Percentiles rank a stretch among this genome's conserved stretches.
Evolutionary conservation across 1,140 invertebrate species (phyloP).

Genomic region (Camponotus vicinus): DNA sequence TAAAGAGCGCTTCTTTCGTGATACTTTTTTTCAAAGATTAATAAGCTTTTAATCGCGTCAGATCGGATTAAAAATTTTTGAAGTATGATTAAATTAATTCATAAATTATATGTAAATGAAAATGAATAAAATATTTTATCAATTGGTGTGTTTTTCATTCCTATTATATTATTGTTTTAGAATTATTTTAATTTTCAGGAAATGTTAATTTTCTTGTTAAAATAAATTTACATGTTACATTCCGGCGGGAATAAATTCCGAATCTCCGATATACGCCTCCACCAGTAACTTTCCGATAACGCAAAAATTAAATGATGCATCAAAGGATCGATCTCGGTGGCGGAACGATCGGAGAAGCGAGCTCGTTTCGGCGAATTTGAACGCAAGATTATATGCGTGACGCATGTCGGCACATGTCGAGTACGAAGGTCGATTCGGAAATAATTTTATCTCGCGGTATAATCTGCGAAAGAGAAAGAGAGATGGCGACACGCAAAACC

Average conservation of each 20-base stretch:
- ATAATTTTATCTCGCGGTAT: conserved; percentile 53
- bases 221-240: too few relatives aligned
- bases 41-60: not conserved
- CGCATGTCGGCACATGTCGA: conserved; percentile 39
- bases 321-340: conserved; percentile 1
- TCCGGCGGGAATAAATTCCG: not conserved
- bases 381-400: conserved; percentile 49
- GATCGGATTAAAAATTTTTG: too few relatives aligned
- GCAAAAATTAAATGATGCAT: conserved; percentile 1
- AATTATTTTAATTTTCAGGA: too few relatives aligned
- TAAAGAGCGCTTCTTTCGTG: not conserved
- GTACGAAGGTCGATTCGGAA: conserved; percentile 64
- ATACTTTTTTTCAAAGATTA: too few relatives aligned
- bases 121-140: too few relatives aligned
- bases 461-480: conserved; percentile 34
- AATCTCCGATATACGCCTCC: not conserved
- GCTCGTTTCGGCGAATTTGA: conserved; percentile 33
- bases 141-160: too few relatives aligned
- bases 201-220: not conserved
- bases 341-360: not conserved
- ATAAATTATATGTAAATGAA: too few relatives aligned
- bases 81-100: too few relatives aligned
- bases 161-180: too few relatives aligned
- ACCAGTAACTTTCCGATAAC: conserved; percentile 16
- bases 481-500: not conserved